Evolutionary conservation across 1,140 invertebrate species (phyloP).

Genomic region (Drosophila orena): DNA sequence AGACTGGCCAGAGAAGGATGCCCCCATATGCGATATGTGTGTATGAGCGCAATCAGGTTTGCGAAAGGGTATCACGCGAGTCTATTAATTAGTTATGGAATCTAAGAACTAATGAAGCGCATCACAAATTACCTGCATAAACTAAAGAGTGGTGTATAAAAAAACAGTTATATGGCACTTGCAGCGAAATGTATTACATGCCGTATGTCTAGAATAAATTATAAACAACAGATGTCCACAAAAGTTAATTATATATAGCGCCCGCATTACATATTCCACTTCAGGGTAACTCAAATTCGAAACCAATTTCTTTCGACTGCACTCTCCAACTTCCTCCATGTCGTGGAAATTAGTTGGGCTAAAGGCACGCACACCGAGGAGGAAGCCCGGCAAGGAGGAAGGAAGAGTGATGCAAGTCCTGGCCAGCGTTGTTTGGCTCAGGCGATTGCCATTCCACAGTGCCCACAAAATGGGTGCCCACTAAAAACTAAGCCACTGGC

Average conservation of each 20-base stretch:
- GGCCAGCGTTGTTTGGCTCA: slow-evolving; percentile 37
- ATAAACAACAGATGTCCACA: too few relatives aligned
- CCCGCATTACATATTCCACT: not conserved
- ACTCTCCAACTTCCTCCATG: slow-evolving; percentile 1
- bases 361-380: slow-evolving; percentile 59
- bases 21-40: slow-evolving; percentile 37
- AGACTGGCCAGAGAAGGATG: slow-evolving; percentile 36
- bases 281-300: slow-evolving; percentile 1
- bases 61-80: slow-evolving; percentile 19
- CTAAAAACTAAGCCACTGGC: slow-evolving; percentile 74
- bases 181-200: too few relatives aligned
- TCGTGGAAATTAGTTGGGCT: slow-evolving; percentile 70
- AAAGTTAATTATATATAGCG: too few relatives aligned
- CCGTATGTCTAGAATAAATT: too few relatives aligned
- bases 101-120: not conserved
- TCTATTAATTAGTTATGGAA: not conserved
- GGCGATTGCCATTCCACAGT: slow-evolving; percentile 55
- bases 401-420: slow-evolving; percentile 18
- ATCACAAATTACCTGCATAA: too few relatives aligned
- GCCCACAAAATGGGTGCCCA: slow-evolving; percentile 76
- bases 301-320: not conserved
- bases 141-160: too few relatives aligned
- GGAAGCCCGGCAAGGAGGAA: slow-evolving; percentile 2
- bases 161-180: too few relatives aligned
- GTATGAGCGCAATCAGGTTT: slow-evolving; percentile 44